phyloP scores from a whole-genome alignment of 2,888 invertebrate species.

The Drosophila diplacantha region DNA sequence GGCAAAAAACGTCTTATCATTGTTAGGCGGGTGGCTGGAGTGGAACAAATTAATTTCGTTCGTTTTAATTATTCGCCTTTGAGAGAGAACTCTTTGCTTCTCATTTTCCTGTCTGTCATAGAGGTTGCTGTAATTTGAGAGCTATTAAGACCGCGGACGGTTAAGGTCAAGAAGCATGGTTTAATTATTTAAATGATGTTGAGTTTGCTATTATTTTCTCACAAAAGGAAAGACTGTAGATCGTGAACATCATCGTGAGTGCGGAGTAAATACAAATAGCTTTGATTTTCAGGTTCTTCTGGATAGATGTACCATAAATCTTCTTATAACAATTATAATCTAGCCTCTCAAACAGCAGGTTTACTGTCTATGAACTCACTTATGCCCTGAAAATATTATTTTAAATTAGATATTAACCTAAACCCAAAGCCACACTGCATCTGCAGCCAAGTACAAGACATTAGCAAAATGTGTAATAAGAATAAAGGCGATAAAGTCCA shows the following conservation, averaged over 20 bases:
- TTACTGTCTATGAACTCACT: too few relatives aligned
- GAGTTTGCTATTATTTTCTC: background rate
- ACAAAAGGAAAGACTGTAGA: slow-evolving; percentile 29
- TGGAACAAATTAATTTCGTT: slow-evolving; percentile 72
- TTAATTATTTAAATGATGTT: slow-evolving; percentile 69
- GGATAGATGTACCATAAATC: background rate
- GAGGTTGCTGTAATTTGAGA: slow-evolving; percentile 62
- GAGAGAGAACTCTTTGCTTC: slow-evolving; percentile 3
- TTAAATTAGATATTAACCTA: background rate
- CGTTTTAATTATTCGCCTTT: slow-evolving; percentile 57
- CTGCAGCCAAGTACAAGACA: slow-evolving; percentile 15
- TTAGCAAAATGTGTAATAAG: slow-evolving; percentile 12
- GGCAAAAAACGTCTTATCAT: slow-evolving; percentile 62
- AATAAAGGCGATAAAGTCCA: slow-evolving; percentile 23
- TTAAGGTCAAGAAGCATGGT: slow-evolving; percentile 62
- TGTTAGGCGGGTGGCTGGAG: slow-evolving; percentile 72
- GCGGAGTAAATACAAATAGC: background rate
- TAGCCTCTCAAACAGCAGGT: too few relatives aligned
- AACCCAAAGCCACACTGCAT: background rate
- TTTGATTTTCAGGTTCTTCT: background rate
- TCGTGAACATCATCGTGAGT: slow-evolving; percentile 55
- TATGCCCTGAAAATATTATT: background rate
- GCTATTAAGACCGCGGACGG: slow-evolving; percentile 61
- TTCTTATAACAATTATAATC: too few relatives aligned
- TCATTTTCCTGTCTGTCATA: slow-evolving; percentile 27